Evolutionary conservation across 2,888 invertebrate species (phyloP).

Genomic region (Deilephila elpenor): DNA sequence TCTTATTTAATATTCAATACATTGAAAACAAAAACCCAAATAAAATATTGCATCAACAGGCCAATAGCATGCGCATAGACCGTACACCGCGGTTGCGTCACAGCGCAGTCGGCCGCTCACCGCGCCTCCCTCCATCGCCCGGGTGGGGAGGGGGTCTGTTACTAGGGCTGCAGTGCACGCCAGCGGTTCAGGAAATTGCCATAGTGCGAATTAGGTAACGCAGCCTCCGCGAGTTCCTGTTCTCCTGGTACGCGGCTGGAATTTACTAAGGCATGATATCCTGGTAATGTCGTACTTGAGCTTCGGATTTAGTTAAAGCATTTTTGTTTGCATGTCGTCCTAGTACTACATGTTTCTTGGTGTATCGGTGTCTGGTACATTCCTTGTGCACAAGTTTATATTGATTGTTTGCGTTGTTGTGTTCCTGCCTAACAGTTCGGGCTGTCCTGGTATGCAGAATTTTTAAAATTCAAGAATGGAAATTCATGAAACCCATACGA

Average conservation of each 20-base stretch:
- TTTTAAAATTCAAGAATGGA: too few species aligned
- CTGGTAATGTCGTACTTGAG: background rate
- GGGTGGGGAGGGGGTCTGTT: slow-evolving; percentile 48
- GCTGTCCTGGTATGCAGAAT: too few species aligned
- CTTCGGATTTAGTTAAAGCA: background rate
- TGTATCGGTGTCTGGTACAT: too few species aligned
- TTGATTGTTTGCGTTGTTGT: too few species aligned
- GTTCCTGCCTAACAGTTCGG: too few species aligned
- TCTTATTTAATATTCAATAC: background rate
- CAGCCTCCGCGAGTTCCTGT: slow-evolving; percentile 21
- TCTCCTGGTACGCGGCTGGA: slow-evolving; percentile 9
- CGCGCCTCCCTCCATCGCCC: slow-evolving; percentile 58
- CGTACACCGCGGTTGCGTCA: slow-evolving; percentile 71
- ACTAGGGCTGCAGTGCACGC: slow-evolving; percentile 57
- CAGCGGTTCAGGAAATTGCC: slow-evolving; percentile 35
- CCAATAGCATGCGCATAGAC: slow-evolving; percentile 49
- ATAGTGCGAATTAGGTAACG: slow-evolving; percentile 27
- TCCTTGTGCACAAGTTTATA: too few species aligned
- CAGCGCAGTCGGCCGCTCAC: slow-evolving; percentile 68
- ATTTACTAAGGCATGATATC: background rate
- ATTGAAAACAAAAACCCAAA: background rate
- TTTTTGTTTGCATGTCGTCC: too few species aligned
- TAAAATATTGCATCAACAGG: slow-evolving; percentile 8
- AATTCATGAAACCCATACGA: too few species aligned
- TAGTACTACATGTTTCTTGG: too few species aligned